These are phyloP conservation scores for Adoxophyes honmai DNA, from an alignment of 1,140 invertebrate species.

Conservation along the genomic window DNA sequence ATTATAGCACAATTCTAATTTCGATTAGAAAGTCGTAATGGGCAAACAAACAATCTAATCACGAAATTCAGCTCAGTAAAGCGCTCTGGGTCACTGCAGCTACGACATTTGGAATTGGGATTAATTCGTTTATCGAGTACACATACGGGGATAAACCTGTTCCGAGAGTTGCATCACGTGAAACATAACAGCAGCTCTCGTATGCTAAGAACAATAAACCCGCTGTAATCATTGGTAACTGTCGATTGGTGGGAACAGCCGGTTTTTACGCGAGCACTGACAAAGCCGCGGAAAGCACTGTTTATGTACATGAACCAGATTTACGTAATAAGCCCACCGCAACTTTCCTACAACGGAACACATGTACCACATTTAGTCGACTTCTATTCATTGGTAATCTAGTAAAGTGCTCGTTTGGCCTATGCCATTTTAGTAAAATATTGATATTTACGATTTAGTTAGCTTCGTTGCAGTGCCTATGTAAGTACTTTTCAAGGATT, in stretches of 20 bases:
- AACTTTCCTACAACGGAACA: constrained; percentile 42
- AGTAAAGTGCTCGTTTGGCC: background rate
- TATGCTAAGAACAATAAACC: constrained; percentile 42
- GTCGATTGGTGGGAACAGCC: constrained; percentile 42
- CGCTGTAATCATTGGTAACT: constrained; percentile 44
- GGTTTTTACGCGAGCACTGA: constrained; percentile 40
- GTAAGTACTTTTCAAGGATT: too few relatives aligned
- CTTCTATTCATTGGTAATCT: too few relatives aligned
- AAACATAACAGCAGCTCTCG: constrained; percentile 38
- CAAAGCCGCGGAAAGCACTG: constrained; percentile 41
- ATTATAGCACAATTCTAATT: too few relatives aligned
- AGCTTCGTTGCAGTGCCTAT: constrained; percentile 17
- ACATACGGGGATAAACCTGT: constrained; percentile 23
- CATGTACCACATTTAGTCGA: constrained; percentile 14
- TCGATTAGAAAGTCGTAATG: too few relatives aligned
- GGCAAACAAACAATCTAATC: too few relatives aligned
- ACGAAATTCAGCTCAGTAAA: too few relatives aligned
- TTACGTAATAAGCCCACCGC: constrained; percentile 46
- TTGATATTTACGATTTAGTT: constrained; percentile 26
- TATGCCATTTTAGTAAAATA: too few relatives aligned
- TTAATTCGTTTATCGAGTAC: constrained; percentile 4
- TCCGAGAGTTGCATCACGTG: constrained; percentile 30
- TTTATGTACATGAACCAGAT: constrained; percentile 41
- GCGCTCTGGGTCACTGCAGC: background rate
- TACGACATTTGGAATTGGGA: background rate